Evolutionary conservation across 1,140 invertebrate species (phyloP).

Genomic region (Magallana gigas): DNA sequence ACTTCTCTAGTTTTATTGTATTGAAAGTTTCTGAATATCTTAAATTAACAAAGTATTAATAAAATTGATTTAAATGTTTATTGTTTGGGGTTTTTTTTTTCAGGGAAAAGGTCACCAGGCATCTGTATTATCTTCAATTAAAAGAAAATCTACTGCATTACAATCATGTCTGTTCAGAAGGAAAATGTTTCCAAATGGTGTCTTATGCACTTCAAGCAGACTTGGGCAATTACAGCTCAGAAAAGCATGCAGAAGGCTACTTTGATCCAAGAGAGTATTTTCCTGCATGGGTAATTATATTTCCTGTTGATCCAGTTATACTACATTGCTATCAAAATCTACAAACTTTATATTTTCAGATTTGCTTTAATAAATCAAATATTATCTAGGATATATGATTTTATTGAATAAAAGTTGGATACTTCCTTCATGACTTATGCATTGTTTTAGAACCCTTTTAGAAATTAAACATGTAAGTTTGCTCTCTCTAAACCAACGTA

Average conservation of each 20-base stretch:
- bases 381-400: too few species aligned
- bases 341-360: neutral
- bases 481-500: too few species aligned
- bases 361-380: too few species aligned
- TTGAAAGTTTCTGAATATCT: too few species aligned
- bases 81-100: slow-evolving; percentile 46
- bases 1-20: too few species aligned
- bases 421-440: too few species aligned
- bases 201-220: slow-evolving; percentile 94
- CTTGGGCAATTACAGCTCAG: slow-evolving; percentile 85
- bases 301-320: neutral
- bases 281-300: slow-evolving; percentile 82
- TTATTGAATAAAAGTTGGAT: too few species aligned
- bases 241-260: slow-evolving; percentile 80
- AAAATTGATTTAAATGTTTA: neutral
- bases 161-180: slow-evolving; percentile 81
- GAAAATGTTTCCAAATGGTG: slow-evolving; percentile 89
- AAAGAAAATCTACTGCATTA: slow-evolving; percentile 89
- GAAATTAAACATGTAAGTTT: too few species aligned
- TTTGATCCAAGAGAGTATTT: slow-evolving; percentile 87
- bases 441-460: too few species aligned
- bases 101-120: slow-evolving; percentile 92
- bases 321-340: neutral
- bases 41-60: neutral
- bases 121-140: slow-evolving; percentile 96